Conservation (phyloP, 1,140 invertebrate species). For the Vollenhovia emeryi region DNA sequence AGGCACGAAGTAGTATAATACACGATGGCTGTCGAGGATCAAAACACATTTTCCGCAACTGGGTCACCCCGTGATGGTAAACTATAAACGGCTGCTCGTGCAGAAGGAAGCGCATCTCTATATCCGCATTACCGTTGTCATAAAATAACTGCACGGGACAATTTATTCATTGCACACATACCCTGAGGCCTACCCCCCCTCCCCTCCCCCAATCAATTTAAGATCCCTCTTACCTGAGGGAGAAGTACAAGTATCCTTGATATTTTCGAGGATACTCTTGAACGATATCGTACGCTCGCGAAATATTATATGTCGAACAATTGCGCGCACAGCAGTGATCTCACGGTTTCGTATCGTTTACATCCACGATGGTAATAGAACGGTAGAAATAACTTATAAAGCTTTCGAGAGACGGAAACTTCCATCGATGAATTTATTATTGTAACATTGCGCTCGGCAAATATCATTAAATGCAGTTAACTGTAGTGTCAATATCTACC, state of each 20-base stretch:
- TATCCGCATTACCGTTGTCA: constrained; percentile 36
- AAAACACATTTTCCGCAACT: constrained; percentile 49
- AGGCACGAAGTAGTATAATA: constrained; percentile 6
- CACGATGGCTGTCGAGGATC: constrained; percentile 18
- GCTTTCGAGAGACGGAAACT: neutral
- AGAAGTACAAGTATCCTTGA: constrained; percentile 18
- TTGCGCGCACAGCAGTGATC: neutral
- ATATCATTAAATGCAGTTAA: neutral
- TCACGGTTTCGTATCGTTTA: neutral
- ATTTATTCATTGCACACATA: constrained; percentile 48
- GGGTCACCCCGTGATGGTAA: constrained; percentile 60
- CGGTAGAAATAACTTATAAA: neutral
- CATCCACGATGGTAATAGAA: neutral
- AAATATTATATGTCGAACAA: neutral
- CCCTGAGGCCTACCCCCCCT: constrained; percentile 7
- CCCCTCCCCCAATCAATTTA: too few relatives aligned
- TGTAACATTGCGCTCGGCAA: neutral
- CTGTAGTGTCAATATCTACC: too few relatives aligned
- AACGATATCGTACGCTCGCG: neutral
- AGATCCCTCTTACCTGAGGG: neutral
- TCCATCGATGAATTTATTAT: neutral
- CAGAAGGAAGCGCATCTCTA: constrained; percentile 61
- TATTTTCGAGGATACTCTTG: neutral
- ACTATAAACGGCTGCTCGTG: constrained; percentile 57
- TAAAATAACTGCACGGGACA: constrained; percentile 51